Percentiles rank a stretch among this genome's conserved stretches.
Evolutionary conservation across 2,888 invertebrate species (phyloP).

Genomic region (Ommatoiulus sabulosus): DNA sequence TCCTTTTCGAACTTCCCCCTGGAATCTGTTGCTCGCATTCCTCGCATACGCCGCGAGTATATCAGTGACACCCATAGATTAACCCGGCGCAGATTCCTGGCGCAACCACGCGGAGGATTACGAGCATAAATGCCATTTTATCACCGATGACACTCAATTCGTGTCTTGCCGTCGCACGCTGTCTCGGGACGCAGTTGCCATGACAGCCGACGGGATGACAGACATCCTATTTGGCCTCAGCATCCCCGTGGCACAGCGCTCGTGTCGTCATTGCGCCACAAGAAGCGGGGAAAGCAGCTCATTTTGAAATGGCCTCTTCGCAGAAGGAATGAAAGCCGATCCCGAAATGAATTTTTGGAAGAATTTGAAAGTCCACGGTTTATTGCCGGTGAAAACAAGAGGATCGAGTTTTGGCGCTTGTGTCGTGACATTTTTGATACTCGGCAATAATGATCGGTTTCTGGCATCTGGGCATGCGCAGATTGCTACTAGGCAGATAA

Average conservation of each 20-base stretch:
- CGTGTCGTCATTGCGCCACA: background rate
- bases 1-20: slow-evolving; percentile 16
- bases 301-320: background rate
- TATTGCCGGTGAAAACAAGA: too few relatives aligned
- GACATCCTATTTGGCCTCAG: background rate
- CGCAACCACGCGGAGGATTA: slow-evolving; percentile 10
- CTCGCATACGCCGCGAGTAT: slow-evolving; percentile 25
- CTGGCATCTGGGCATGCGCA: too few relatives aligned
- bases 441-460: too few relatives aligned
- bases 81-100: background rate
- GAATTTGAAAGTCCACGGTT: background rate
- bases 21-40: slow-evolving; percentile 27
- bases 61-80: slow-evolving; percentile 15
- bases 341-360: background rate
- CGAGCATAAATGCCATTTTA: slow-evolving; percentile 20
- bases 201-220: slow-evolving; percentile 17
- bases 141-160: slow-evolving; percentile 28
- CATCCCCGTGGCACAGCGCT: background rate
- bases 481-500: too few relatives aligned
- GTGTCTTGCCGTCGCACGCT: background rate
- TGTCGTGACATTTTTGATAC: too few relatives aligned
- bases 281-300: too few relatives aligned
- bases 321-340: background rate
- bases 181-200: slow-evolving; percentile 8
- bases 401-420: too few relatives aligned